Percentiles rank a stretch among this genome's conserved stretches.
Evolutionary conservation across 2,888 invertebrate species (phyloP).

Genomic region (Alloscopus bannaensis): DNA sequence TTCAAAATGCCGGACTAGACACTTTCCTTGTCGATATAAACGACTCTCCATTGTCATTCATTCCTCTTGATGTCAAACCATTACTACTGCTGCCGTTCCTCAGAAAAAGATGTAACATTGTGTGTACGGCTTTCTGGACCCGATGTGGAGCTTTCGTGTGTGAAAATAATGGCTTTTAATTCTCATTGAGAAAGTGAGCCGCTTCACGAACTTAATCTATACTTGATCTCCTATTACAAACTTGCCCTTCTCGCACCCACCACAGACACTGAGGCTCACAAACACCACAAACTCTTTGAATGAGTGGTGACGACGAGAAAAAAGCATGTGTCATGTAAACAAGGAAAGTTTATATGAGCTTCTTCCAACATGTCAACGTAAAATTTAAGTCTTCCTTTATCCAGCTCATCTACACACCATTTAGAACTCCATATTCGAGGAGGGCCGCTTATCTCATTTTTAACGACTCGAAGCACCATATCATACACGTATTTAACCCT

Average conservation of each 20-base stretch:
- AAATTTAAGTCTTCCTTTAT: too few relatives aligned
- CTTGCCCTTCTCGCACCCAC: too few relatives aligned
- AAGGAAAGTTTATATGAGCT: conserved; percentile 13
- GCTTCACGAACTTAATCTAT: conserved; percentile 5
- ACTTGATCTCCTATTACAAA: conserved; percentile 31
- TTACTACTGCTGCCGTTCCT: background rate
- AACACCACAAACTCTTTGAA: background rate
- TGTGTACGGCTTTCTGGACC: background rate
- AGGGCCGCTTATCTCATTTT: conserved; percentile 17
- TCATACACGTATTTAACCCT: too few relatives aligned
- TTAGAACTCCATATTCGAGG: background rate
- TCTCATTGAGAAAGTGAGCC: conserved; percentile 6
- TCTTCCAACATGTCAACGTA: background rate
- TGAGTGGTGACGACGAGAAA: background rate
- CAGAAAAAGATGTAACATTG: background rate
- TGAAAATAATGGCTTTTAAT: conserved; percentile 26
- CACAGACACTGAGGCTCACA: background rate
- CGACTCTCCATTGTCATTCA: conserved; percentile 19
- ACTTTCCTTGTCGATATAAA: background rate
- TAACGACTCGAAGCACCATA: background rate
- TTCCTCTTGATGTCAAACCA: background rate
- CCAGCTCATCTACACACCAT: background rate
- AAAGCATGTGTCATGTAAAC: conserved; percentile 29
- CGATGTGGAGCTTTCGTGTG: background rate
- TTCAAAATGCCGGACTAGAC: conserved; percentile 14